Conservation (phyloP, 2,797 vertebrate genomes). For the Melanotaenia boesemani region DNA sequence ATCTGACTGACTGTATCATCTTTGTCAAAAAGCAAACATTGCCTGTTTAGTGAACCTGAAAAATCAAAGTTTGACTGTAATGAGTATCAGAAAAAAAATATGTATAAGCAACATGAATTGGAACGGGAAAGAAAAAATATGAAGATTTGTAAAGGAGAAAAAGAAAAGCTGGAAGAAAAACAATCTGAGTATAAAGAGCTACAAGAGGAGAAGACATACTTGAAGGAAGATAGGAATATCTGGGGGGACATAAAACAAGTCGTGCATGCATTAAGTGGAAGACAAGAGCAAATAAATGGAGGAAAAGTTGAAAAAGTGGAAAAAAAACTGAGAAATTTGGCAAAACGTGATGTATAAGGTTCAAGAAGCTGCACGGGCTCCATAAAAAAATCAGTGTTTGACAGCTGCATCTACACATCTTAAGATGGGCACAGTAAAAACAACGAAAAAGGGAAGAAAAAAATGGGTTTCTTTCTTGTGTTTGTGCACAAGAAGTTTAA, state of each 20-base stretch:
- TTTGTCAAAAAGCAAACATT: neutral
- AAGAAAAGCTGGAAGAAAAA: neutral
- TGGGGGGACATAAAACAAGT: neutral
- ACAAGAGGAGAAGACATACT: neutral
- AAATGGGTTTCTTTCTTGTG: neutral
- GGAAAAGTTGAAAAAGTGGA: neutral
- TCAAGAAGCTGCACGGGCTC: neutral
- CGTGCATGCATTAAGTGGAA: neutral
- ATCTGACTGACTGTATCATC: no score
- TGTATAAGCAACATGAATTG: no score
- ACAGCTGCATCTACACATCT: conserved; percentile 2
- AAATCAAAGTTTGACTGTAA: neutral
- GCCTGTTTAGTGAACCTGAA: neutral
- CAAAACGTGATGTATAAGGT: neutral
- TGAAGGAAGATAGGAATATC: neutral
- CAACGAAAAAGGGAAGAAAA: neutral
- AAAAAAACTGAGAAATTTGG: neutral
- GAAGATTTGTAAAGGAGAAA: neutral
- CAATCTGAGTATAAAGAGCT: no score
- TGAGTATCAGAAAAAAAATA: neutral
- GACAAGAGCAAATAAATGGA: neutral
- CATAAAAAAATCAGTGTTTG: neutral
- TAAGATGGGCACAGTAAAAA: conserved; percentile 3
- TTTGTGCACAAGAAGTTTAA: neutral
- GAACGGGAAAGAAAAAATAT: no score